Evolutionary conservation across 2,888 invertebrate genomes (phyloP).

Genomic region (Boloria euphrosyne): DNA sequence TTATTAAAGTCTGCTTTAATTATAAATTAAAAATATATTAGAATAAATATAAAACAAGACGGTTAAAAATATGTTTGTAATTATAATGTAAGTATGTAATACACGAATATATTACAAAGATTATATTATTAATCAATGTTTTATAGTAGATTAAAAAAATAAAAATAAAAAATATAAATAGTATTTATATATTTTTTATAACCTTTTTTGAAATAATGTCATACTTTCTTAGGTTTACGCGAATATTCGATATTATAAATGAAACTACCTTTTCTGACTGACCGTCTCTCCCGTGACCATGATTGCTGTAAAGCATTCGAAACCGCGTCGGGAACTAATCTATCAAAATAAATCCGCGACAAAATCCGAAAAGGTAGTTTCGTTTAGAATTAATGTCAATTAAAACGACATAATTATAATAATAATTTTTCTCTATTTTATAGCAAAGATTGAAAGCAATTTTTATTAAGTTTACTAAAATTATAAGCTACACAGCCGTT

Average conservation of each 20-base stretch:
- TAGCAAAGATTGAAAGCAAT: not conserved
- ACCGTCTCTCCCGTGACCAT: too few species aligned
- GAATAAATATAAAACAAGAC: slow-evolving; percentile 2
- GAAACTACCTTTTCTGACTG: too few species aligned
- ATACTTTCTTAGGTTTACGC: too few species aligned
- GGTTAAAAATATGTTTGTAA: slow-evolving; percentile 16
- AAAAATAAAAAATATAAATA: not conserved
- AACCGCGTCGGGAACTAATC: too few species aligned
- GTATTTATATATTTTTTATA: not conserved
- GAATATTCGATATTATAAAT: too few species aligned
- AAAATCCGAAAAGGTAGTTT: too few species aligned
- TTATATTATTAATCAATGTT: not conserved
- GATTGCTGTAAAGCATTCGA: too few species aligned
- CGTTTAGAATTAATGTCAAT: too few species aligned
- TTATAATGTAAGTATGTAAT: slow-evolving; percentile 11
- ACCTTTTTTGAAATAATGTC: too few species aligned
- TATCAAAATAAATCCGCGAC: too few species aligned
- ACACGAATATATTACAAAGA: slow-evolving; percentile 24
- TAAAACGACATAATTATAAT: not conserved
- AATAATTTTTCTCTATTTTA: not conserved
- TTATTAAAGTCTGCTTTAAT: not conserved
- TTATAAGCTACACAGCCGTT: not conserved
- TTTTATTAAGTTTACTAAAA: not conserved
- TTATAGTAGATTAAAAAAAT: not conserved
- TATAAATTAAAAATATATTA: not conserved